phyloP scores from a whole-genome alignment of 23 tunicate genomes.

The Phallusia fumigata region DNA sequence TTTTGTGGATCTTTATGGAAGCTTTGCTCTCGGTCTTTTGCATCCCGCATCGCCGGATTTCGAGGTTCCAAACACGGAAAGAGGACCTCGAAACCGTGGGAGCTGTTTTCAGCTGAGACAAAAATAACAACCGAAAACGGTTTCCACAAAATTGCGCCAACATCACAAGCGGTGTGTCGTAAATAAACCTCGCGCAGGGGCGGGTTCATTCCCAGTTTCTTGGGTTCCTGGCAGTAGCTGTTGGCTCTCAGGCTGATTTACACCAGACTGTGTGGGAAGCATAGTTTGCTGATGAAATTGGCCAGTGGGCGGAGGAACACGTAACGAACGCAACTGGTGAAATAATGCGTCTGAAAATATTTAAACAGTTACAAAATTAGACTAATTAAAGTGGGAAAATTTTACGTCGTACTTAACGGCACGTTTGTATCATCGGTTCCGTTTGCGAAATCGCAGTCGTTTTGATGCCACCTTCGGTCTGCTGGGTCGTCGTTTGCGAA shows the following conservation, averaged over 20 bases:
- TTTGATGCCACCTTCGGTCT: conserved; percentile 17
- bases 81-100: background rate
- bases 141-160: no score
- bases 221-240: background rate
- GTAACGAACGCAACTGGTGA: background rate
- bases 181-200: no score
- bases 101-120: no score
- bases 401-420: conserved; percentile 8
- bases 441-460: conserved; percentile 15
- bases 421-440: conserved; percentile 1
- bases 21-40: conserved; percentile 22
- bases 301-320: background rate
- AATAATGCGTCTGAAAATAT: conserved; percentile 6
- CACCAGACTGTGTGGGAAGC: background rate
- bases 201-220: no score
- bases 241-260: background rate
- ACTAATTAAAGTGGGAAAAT: background rate
- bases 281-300: no score
- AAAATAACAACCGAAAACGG: no score
- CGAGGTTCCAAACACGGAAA: conserved; percentile 41
- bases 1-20: conserved; percentile 6
- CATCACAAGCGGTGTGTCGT: no score
- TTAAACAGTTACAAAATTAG: background rate
- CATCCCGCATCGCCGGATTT: conserved; percentile 38
- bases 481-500: conserved; percentile 11